Conservation (phyloP, 1,140 invertebrate species). For the Neodiprion fabricii region DNA sequence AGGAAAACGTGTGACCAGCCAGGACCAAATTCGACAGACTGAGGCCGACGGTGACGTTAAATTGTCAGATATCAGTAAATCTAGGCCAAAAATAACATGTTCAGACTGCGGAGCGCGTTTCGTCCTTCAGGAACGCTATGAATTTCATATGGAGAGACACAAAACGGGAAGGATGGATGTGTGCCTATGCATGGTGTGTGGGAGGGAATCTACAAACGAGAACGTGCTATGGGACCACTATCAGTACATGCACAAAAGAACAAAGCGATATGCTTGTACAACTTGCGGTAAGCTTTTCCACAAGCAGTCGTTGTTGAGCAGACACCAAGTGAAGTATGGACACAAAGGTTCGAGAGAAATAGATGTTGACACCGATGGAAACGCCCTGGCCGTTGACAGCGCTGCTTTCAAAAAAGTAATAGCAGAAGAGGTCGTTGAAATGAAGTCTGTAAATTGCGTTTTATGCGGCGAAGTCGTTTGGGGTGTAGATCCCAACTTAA, state of each 20-base stretch:
- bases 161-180: slow-evolving; percentile 32
- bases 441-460: slow-evolving; percentile 28
- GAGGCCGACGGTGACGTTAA: not conserved
- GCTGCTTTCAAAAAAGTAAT: slow-evolving; percentile 18
- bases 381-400: slow-evolving; percentile 7
- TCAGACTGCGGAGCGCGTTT: slow-evolving; percentile 33
- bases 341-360: slow-evolving; percentile 28
- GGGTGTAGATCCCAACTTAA: slow-evolving; percentile 30
- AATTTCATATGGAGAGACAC: slow-evolving; percentile 42
- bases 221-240: slow-evolving; percentile 40
- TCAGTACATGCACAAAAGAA: slow-evolving; percentile 31
- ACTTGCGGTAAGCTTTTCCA: slow-evolving; percentile 31
- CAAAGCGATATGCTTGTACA: slow-evolving; percentile 29
- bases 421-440: slow-evolving; percentile 13
- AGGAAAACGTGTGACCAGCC: not conserved
- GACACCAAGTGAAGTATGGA: slow-evolving; percentile 31
- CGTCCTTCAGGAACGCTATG: slow-evolving; percentile 30
- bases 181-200: slow-evolving; percentile 32
- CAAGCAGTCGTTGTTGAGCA: slow-evolving; percentile 25
- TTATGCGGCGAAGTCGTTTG: slow-evolving; percentile 35
- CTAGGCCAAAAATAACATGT: slow-evolving; percentile 28
- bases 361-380: slow-evolving; percentile 6
- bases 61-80: slow-evolving; percentile 17
- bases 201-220: slow-evolving; percentile 34
- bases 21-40: not conserved